Conservation (phyloP, 2,888 invertebrate species). For the Tanytarsus gracilentus region DNA sequence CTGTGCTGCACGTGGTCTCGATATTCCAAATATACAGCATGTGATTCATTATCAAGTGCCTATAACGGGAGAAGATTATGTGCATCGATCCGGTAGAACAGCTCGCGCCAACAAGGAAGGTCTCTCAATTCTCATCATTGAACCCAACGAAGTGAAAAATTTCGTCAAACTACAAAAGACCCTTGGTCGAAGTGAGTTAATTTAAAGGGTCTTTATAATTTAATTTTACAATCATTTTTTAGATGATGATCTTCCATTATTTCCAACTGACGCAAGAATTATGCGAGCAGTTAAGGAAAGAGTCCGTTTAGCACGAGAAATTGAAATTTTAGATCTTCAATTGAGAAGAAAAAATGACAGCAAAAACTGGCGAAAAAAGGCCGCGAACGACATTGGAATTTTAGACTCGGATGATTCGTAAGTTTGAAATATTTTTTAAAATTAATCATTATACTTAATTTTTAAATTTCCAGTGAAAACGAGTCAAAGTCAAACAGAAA, state of each 20-base stretch:
- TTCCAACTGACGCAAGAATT: slow-evolving; percentile 56
- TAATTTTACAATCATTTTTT: slow-evolving; percentile 34
- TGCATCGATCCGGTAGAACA: slow-evolving; percentile 94
- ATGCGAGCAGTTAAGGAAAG: slow-evolving; percentile 55
- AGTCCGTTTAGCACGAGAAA: slow-evolving; percentile 65
- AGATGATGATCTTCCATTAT: slow-evolving; percentile 75
- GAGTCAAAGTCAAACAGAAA: neutral
- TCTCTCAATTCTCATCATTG: slow-evolving; percentile 83
- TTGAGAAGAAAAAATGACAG: slow-evolving; percentile 55
- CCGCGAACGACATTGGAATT: slow-evolving; percentile 85
- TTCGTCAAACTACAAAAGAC: slow-evolving; percentile 77
- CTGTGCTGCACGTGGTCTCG: slow-evolving; percentile 94
- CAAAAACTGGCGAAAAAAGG: slow-evolving; percentile 76
- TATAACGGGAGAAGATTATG: slow-evolving; percentile 88
- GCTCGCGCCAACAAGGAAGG: slow-evolving; percentile 85
- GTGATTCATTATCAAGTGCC: slow-evolving; percentile 97
- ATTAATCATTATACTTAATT: neutral
- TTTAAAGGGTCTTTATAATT: slow-evolving; percentile 29
- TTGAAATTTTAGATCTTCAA: slow-evolving; percentile 67
- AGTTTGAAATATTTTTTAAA: slow-evolving; percentile 29
- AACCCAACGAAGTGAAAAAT: slow-evolving; percentile 70
- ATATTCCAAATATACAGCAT: slow-evolving; percentile 87
- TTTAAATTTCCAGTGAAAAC: neutral
- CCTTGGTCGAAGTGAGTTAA: slow-evolving; percentile 65
- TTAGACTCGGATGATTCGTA: slow-evolving; percentile 60